These are phyloP conservation scores for Strigamia crassipes DNA, from an alignment of 2,888 invertebrate genomes.

Conservation along the genomic window DNA sequence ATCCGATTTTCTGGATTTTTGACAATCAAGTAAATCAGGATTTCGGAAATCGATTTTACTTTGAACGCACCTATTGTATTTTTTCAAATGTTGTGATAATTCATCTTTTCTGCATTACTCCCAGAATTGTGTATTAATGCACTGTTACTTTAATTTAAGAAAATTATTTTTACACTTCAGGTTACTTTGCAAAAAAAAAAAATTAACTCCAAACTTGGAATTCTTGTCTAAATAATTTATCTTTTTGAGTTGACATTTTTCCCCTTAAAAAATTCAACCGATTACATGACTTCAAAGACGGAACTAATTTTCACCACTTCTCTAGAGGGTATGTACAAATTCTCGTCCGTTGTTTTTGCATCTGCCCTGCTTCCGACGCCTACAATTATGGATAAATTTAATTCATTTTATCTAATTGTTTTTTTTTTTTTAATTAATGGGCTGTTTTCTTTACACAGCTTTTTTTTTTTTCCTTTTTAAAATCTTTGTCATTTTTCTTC, in stretches of 20 bases:
- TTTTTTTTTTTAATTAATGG: conserved; percentile 18
- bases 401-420: conserved; percentile 20
- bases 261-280: background rate
- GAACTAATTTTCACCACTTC: background rate
- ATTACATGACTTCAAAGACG: background rate
- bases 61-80: too few species aligned
- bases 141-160: background rate
- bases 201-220: background rate
- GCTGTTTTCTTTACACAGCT: background rate
- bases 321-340: conserved; percentile 8
- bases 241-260: background rate
- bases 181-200: background rate
- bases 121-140: too few species aligned
- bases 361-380: background rate
- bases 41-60: too few species aligned
- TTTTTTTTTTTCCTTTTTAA: background rate
- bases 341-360: conserved; percentile 13
- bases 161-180: background rate
- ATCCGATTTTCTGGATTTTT: too few species aligned
- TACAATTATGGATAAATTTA: conserved; percentile 32
- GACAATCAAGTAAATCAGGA: too few species aligned
- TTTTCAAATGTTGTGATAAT: too few species aligned
- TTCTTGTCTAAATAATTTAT: background rate
- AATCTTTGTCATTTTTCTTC: background rate
- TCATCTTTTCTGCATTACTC: too few species aligned